These are phyloP conservation scores for Lacerta bilineata DNA, from an alignment of 2,797 vertebrate genomes.

Conservation along the genomic window DNA sequence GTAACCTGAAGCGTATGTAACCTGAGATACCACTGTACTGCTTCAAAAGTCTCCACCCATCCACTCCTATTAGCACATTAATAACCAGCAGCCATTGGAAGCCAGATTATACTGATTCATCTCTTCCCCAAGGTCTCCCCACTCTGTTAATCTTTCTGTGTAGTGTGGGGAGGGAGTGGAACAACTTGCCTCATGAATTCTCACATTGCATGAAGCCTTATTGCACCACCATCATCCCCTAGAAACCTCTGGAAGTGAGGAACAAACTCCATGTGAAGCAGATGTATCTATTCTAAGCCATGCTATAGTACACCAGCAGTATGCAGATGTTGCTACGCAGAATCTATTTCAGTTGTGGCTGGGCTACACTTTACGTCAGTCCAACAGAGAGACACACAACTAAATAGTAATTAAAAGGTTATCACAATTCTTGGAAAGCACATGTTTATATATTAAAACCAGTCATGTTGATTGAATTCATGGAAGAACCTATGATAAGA, in stretches of 20 bases:
- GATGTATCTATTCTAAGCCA: background rate
- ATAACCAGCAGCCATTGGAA: background rate
- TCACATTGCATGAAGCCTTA: background rate
- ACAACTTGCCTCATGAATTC: background rate
- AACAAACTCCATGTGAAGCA: background rate
- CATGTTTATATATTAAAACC: slow-evolving; percentile 24
- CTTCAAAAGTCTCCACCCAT: no score
- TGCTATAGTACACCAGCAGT: background rate
- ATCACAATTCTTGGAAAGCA: background rate
- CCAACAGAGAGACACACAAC: background rate
- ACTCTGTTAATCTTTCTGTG: background rate
- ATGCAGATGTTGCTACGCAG: background rate
- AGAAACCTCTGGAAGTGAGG: background rate
- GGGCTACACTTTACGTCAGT: background rate
- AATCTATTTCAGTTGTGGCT: background rate
- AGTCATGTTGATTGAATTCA: slow-evolving; percentile 22
- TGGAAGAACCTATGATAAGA: slow-evolving; percentile 1
- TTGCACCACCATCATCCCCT: background rate
- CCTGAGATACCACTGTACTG: no score
- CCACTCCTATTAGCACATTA: background rate
- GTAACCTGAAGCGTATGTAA: no score
- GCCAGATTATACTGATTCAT: background rate
- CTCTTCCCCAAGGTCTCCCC: background rate
- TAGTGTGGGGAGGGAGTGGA: background rate
- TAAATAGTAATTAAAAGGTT: background rate